Base-by-base conservation (phyloP, 2,113 vertebrate genomes). In the Bothrops jararaca region DNA sequence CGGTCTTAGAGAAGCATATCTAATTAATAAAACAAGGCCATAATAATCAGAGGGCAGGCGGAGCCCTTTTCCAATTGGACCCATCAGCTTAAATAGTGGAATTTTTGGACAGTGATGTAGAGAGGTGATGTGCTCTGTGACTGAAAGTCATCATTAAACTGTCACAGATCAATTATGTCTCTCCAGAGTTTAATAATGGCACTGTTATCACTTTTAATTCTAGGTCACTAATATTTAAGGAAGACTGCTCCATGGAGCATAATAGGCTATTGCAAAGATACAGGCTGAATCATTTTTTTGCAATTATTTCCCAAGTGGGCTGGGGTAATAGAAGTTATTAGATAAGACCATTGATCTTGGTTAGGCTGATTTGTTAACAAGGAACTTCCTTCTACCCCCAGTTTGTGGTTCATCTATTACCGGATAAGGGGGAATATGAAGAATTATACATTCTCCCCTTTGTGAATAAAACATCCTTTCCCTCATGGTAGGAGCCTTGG, bases 1-100 rank as follows among this genome's bases (percentile, higher is more conserved):
- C 29, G 91, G 93, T 93, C 95, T 86, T 89, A 91, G 86, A 96
- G 95, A 94, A 93, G 86, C 95, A 92, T 95, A 89, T 93, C 94
- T 96, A 95, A 96, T 97, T 97, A 97, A 95, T 96, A 96, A 95
- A 96, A 91, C 90, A 86, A 92, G 64, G 34, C 90, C 88, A 92
- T 95, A 94, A 95, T 89, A 39, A 95, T 95, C 94, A 93, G 93
- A n/a, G 92, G 91, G 94, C 0, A 23, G 92, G 93, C 94, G 24
- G 1, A 2, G 26, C 12, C 15, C 92, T 56, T 95, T 96, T 93
- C 85, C 91, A 26, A 0, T 89, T 34, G 50, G 90, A 48, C 53
- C 95, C 88, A 10, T 95, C 22, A 0, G 34, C 2, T 56, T 58
- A 85, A 85, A 7, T 2, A 58, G 45, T 50, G 89, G 24, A 69